Evolutionary conservation across 1,140 invertebrate species (phyloP).

Genomic region (Drosophila bocki): DNA sequence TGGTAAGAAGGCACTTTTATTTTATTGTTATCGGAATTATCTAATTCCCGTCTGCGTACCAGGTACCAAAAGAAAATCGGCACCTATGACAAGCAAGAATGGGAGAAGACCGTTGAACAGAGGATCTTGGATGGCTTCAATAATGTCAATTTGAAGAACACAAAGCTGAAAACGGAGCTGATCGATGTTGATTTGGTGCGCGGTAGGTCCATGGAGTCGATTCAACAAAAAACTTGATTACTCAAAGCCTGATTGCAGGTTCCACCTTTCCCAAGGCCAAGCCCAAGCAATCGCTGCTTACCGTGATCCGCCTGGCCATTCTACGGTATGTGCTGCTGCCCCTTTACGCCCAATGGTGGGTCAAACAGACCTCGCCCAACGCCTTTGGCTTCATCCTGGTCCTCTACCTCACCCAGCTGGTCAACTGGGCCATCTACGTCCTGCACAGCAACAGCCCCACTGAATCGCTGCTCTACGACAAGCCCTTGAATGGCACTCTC

Average conservation of each 20-base stretch:
- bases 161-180: slow-evolving; percentile 95
- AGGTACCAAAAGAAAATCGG: slow-evolving; percentile 98
- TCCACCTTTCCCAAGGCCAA: slow-evolving; percentile 97
- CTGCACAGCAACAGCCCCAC: slow-evolving; percentile 85
- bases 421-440: slow-evolving; percentile 89
- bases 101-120: slow-evolving; percentile 97
- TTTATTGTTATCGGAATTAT: background rate
- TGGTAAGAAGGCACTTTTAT: slow-evolving; percentile 60
- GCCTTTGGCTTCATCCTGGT: slow-evolving; percentile 90
- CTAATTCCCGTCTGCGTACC: background rate
- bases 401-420: slow-evolving; percentile 91
- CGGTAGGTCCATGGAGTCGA: slow-evolving; percentile 85
- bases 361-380: slow-evolving; percentile 91
- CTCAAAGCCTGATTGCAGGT: slow-evolving; percentile 86
- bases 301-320: slow-evolving; percentile 92
- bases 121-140: slow-evolving; percentile 93
- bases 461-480: slow-evolving; percentile 42
- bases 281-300: slow-evolving; percentile 94
- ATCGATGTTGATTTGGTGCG: slow-evolving; percentile 98
- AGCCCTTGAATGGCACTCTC: slow-evolving; percentile 19
- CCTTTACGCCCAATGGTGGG: slow-evolving; percentile 94
- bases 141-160: slow-evolving; percentile 93
- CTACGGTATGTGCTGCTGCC: slow-evolving; percentile 93
- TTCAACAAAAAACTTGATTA: background rate
- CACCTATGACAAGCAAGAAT: slow-evolving; percentile 97